These are phyloP conservation scores for Xylophagus ater DNA, from an alignment of 2,888 invertebrate genomes.

Conservation along the genomic window DNA sequence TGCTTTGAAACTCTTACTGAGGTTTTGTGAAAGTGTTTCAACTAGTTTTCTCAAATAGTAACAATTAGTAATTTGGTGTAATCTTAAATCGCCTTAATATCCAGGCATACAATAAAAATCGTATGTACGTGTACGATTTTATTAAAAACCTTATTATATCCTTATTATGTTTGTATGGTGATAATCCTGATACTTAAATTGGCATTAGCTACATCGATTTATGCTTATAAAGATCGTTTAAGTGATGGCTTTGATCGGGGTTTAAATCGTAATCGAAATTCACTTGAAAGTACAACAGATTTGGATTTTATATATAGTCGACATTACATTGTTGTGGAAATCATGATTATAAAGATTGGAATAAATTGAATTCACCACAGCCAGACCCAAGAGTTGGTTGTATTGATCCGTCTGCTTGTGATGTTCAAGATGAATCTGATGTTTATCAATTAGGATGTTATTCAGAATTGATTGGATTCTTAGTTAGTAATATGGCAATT, in stretches of 20 bases:
- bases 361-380: constrained; percentile 46
- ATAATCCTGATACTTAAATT: constrained; percentile 65
- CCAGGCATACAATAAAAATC: too few species aligned
- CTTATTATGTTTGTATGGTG: too few species aligned
- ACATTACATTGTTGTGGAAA: constrained; percentile 79
- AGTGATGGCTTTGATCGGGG: constrained; percentile 60
- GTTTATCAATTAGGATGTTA: constrained; percentile 71
- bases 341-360: constrained; percentile 64
- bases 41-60: too few species aligned
- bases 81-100: too few species aligned
- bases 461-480: constrained; percentile 54
- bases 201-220: constrained; percentile 61
- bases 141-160: too few species aligned
- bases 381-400: constrained; percentile 64
- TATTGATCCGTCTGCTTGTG: constrained; percentile 39
- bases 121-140: too few species aligned
- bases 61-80: too few species aligned
- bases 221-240: constrained; percentile 60
- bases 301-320: too few species aligned
- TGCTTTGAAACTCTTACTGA: too few species aligned
- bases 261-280: too few species aligned
- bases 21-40: too few species aligned
- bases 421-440: constrained; percentile 36
- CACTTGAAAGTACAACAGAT: too few species aligned
- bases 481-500: constrained; percentile 56